phyloP scores from a whole-genome alignment of 1,140 invertebrate genomes.

The Drosophila malerkotliana region DNA sequence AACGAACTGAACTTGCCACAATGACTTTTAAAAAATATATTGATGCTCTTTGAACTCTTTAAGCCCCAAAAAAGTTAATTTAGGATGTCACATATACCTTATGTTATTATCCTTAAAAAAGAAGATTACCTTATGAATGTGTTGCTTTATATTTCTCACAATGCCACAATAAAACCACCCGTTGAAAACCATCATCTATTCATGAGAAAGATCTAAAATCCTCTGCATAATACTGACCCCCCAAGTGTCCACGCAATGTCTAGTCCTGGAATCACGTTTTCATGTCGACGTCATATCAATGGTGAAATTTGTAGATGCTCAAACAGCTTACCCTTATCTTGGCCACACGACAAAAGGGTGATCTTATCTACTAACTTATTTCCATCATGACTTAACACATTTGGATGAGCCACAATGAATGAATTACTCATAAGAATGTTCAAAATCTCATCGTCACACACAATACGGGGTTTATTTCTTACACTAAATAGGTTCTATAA shows the following conservation, averaged over 20 bases:
- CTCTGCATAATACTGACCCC: too few species aligned
- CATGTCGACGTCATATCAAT: slow-evolving; percentile 38
- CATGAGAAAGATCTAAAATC: too few species aligned
- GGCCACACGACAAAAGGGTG: slow-evolving; percentile 27
- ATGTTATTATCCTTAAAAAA: too few species aligned
- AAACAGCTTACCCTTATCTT: slow-evolving; percentile 18
- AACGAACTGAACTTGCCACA: background rate
- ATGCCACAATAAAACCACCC: too few species aligned
- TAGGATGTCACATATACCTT: background rate
- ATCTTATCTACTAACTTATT: slow-evolving; percentile 35
- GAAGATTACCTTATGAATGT: too few species aligned
- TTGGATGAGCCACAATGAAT: slow-evolving; percentile 21
- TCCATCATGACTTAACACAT: slow-evolving; percentile 37
- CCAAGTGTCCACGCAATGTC: background rate
- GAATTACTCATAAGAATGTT: slow-evolving; percentile 32
- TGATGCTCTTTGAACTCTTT: too few species aligned
- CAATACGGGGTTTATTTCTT: slow-evolving; percentile 6
- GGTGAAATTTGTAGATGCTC: slow-evolving; percentile 40
- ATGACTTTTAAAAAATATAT: too few species aligned
- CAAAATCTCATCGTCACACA: slow-evolving; percentile 23
- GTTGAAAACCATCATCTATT: too few species aligned
- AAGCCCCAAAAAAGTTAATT: too few species aligned
- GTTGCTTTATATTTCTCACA: too few species aligned
- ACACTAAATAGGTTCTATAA: slow-evolving; percentile 19
- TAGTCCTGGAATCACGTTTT: background rate